These are phyloP conservation scores for Herpetotheres cachinnans DNA, from an alignment of 2,113 vertebrate species.

Conservation along the genomic window DNA sequence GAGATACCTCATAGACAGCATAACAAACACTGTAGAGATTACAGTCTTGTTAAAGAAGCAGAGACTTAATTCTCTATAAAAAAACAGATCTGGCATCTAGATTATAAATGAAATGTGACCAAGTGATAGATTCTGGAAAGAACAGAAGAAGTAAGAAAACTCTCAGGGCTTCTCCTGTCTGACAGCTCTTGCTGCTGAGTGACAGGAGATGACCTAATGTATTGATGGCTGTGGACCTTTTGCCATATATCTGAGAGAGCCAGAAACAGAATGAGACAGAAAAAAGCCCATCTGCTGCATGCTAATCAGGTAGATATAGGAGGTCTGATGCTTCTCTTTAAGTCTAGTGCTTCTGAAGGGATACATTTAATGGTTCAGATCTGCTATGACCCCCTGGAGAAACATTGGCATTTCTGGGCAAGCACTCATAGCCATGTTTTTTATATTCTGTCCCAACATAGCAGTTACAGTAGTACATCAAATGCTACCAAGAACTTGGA, in stretches of 20 bases:
- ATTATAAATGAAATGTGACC: background rate
- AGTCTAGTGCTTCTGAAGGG: background rate
- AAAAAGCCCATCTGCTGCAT: background rate
- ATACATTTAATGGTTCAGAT: background rate
- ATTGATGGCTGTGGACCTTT: background rate
- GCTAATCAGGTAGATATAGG: background rate
- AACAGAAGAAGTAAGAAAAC: background rate
- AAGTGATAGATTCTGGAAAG: background rate
- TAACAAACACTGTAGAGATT: background rate
- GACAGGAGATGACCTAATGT: background rate
- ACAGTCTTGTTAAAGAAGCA: background rate
- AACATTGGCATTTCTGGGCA: background rate
- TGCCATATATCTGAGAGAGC: background rate
- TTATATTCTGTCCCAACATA: background rate
- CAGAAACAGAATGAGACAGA: background rate
- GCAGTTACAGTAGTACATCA: background rate
- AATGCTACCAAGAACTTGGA: background rate
- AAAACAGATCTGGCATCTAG: background rate
- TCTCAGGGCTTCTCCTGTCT: background rate
- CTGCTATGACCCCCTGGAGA: background rate
- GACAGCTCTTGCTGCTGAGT: background rate
- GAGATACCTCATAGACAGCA: background rate
- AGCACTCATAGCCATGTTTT: background rate
- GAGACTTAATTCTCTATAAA: background rate
- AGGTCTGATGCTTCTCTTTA: background rate